Base-by-base conservation (phyloP, 1,140 invertebrate species). In the Drosophila arizonae region DNA sequence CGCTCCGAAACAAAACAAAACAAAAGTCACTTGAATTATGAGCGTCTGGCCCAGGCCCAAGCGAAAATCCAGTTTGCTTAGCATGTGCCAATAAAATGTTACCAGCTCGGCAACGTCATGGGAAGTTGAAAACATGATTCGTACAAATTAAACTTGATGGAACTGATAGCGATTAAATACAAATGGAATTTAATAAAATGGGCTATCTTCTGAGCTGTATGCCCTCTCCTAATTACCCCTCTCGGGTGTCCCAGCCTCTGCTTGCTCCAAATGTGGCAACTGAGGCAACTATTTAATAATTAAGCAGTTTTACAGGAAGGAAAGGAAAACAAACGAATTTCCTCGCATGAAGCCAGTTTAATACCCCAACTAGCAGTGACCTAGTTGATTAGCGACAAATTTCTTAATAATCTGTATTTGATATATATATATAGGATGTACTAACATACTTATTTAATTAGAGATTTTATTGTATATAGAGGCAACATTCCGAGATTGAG, bases 51-150 rank as follows among this genome's bases (percentile, higher is more conserved):
- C 41, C 13, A 46, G 62, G 39, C 9, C 41, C 13, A 46, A 17
- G 15, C 36, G 5, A 52, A 46, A 63, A 65, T 71, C 68, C 61
- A 71, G 68, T 71, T 71, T 58, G 68, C 21, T 71, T 65, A 65
- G 26, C 62, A 71, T 64, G 62, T 58, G 61, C 58, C 50, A 62
- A 70, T 70, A 55, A 63, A 56, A 15, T 48, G 41, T 26, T 24
- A 24, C 21, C 21, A 24, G 21, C 46, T 46, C 39, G 13, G 48
- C 3, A 50, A 50, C 26, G 52, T 39, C 33, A 56, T 54, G 15
- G 52, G 51, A 63, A 52, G 39, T 61, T 45, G 66, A 45, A 52
- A 36, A 54, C 52, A 61, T 54, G 41, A 36, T 41, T 45, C 46
- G 51, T 70, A 63, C 58, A 26, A 63, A 55, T 56, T 70, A 54